Conservation (phyloP, 1,140 invertebrate genomes). For the Trichogramma pretiosum region DNA sequence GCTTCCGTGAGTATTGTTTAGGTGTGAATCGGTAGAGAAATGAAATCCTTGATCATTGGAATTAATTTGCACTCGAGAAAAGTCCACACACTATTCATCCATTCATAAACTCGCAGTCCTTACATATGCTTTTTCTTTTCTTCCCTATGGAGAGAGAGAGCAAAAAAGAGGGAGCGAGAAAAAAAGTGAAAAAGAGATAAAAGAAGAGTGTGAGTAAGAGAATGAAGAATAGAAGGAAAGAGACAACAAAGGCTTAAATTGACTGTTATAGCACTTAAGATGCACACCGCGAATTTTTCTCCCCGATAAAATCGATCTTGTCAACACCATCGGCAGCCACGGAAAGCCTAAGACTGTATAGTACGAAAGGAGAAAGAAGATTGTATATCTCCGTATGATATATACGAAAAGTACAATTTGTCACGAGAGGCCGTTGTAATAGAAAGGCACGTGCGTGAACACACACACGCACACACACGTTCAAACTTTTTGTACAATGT, state of each 20-base stretch:
- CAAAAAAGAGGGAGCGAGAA: constrained; percentile 23
- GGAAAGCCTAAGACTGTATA: too few relatives aligned
- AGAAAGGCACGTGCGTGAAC: constrained; percentile 40
- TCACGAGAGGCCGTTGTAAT: constrained; percentile 38
- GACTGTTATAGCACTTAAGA: background rate
- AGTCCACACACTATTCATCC: too few relatives aligned
- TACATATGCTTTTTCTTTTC: background rate
- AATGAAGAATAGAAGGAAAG: background rate
- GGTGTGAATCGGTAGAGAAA: too few relatives aligned
- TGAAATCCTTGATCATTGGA: too few relatives aligned
- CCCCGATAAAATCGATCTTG: too few relatives aligned
- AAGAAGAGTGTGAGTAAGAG: background rate
- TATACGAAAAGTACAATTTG: constrained; percentile 30
- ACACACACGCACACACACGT: too few relatives aligned
- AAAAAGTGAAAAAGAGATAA: background rate
- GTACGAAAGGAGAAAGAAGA: too few relatives aligned
- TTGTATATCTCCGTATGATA: too few relatives aligned
- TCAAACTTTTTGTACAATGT: too few relatives aligned
- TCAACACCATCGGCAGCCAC: too few relatives aligned
- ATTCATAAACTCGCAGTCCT: constrained; percentile 21
- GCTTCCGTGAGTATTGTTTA: too few relatives aligned
- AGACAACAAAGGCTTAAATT: constrained; percentile 3
- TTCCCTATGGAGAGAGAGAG: constrained; percentile 2
- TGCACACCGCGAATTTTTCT: background rate
- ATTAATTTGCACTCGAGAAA: too few relatives aligned